Percentiles rank a stretch among this genome's conserved stretches.
Conservation (phyloP, 2,113 vertebrate genomes). For the Apteryx mantelli region DNA sequence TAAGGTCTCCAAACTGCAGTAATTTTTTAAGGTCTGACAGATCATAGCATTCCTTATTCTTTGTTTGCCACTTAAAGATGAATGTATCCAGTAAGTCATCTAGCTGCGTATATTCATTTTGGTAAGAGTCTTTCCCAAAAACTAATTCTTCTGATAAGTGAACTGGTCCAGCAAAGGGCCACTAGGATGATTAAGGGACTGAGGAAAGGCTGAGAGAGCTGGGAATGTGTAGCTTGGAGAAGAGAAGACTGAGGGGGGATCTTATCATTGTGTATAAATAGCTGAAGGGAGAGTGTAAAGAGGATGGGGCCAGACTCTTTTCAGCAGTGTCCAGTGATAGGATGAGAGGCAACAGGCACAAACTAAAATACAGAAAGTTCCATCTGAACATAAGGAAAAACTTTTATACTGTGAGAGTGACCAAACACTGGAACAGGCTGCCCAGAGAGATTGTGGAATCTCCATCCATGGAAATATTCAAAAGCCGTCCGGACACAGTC, state of each 20-base stretch:
- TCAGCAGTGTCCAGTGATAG: no score
- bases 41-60: neutral
- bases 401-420: neutral
- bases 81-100: neutral
- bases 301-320: no score
- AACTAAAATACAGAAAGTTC: neutral
- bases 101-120: neutral
- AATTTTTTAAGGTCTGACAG: neutral
- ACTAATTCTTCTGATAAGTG: neutral
- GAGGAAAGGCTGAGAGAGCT: no score
- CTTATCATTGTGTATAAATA: no score
- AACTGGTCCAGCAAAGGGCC: neutral
- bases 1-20: neutral
- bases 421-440: neutral
- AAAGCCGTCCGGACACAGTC: neutral
- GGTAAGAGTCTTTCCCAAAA: neutral
- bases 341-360: no score
- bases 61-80: neutral
- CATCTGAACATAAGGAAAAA: neutral
- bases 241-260: no score
- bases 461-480: neutral
- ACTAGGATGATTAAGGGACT: no score
- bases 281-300: no score
- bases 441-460: neutral
- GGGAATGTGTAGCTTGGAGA: no score